Evolutionary conservation across 2,888 invertebrate species (phyloP).

Genomic region (Zhuqinia jingwanae): DNA sequence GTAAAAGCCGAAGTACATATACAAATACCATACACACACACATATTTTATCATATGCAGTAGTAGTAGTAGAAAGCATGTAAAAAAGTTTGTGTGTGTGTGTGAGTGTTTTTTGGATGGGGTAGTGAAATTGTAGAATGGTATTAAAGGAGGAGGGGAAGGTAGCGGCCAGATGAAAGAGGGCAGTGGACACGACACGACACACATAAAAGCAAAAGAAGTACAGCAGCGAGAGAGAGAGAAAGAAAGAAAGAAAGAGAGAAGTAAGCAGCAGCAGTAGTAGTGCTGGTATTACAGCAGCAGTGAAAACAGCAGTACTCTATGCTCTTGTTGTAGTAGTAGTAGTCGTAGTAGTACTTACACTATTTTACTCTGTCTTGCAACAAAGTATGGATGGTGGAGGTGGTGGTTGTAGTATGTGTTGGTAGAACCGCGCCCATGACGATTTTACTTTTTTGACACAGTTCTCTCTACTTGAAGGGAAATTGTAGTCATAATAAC

Average conservation of each 20-base stretch:
- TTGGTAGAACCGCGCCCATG: slow-evolving; percentile 74
- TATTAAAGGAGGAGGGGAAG: slow-evolving; percentile 72
- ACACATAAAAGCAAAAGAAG: slow-evolving; percentile 61
- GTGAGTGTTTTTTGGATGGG: slow-evolving; percentile 48
- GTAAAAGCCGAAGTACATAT: slow-evolving; percentile 27
- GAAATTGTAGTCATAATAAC: neutral
- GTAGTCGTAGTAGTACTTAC: slow-evolving; percentile 12
- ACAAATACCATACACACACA: neutral
- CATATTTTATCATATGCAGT: slow-evolving; percentile 40
- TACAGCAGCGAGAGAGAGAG: slow-evolving; percentile 32
- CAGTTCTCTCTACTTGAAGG: slow-evolving; percentile 48
- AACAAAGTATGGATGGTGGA: slow-evolving; percentile 52
- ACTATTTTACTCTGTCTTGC: slow-evolving; percentile 23
- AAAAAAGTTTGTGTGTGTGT: neutral
- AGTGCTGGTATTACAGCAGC: slow-evolving; percentile 21
- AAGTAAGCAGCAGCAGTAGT: neutral
- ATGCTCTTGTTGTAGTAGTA: neutral
- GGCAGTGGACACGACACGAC: slow-evolving; percentile 73
- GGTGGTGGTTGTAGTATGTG: slow-evolving; percentile 56
- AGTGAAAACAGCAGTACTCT: slow-evolving; percentile 63
- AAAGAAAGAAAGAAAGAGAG: slow-evolving; percentile 1
- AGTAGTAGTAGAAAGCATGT: slow-evolving; percentile 14
- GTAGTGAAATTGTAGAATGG: slow-evolving; percentile 55
- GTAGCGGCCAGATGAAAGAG: slow-evolving; percentile 74
- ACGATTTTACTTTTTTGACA: slow-evolving; percentile 73